phyloP scores from a whole-genome alignment of 2,797 vertebrate species.

The Falco cherrug region DNA sequence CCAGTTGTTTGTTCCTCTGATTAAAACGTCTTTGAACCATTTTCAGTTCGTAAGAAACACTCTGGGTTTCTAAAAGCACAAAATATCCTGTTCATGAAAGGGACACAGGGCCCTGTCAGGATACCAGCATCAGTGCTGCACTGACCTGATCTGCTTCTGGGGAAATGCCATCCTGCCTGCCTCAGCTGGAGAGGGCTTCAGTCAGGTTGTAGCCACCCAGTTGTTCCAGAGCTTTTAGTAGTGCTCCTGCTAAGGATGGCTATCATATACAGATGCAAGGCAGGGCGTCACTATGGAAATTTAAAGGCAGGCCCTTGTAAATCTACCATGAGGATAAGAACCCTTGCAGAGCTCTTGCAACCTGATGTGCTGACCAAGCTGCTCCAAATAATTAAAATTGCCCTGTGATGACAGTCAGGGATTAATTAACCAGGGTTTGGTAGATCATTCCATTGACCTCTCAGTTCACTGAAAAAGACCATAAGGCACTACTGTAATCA shows the following conservation, averaged over 20 bases:
- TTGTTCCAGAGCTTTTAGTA: neutral
- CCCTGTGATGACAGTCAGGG: neutral
- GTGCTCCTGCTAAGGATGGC: neutral
- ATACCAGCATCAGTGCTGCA: neutral
- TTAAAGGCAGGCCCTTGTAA: neutral
- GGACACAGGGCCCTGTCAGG: neutral
- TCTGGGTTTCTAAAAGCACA: neutral
- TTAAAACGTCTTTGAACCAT: constrained; percentile 31
- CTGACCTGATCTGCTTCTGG: neutral
- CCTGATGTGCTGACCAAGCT: neutral
- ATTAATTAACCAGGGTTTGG: neutral
- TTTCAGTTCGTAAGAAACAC: neutral
- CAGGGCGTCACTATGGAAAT: neutral
- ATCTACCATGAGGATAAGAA: neutral
- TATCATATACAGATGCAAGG: neutral
- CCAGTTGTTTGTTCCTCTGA: neutral
- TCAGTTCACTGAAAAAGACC: neutral
- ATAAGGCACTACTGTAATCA: neutral
- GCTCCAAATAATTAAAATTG: neutral
- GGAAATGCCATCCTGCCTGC: neutral
- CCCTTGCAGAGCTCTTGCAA: neutral
- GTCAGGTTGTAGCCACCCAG: neutral
- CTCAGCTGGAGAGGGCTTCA: neutral
- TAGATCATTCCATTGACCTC: neutral
- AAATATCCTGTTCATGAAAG: neutral